Evolutionary conservation across 2,113 vertebrate species (phyloP).

Genomic region (Lamprologus ornatipinnis): DNA sequence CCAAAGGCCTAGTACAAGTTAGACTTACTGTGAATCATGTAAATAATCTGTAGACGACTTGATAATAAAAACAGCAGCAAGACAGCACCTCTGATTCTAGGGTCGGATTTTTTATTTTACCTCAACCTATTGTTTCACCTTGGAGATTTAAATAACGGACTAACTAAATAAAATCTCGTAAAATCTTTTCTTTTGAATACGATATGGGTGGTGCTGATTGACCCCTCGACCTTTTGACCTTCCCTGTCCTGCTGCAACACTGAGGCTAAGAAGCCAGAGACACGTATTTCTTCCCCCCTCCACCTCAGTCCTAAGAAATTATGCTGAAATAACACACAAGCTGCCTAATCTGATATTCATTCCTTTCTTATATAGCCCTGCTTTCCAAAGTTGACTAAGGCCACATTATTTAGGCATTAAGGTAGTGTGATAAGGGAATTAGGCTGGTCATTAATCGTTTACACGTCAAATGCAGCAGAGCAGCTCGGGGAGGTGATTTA

Average conservation of each 20-base stretch:
- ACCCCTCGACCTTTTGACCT: conserved; percentile 35
- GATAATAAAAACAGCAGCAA: background rate
- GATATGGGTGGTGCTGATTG: conserved; percentile 41
- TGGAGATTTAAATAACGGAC: background rate
- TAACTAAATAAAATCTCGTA: background rate
- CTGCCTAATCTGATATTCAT: conserved; percentile 69
- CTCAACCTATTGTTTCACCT: background rate
- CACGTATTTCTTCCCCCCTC: background rate
- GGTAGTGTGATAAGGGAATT: conserved; percentile 74
- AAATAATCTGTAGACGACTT: background rate
- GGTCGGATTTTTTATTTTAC: background rate
- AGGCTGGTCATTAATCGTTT: conserved; percentile 75
- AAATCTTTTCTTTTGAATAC: background rate
- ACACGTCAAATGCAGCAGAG: conserved; percentile 71
- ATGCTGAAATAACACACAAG: conserved; percentile 51
- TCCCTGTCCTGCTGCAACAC: background rate
- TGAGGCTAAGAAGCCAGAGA: conserved; percentile 4
- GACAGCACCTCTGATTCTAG: background rate
- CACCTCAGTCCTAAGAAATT: conserved; percentile 39
- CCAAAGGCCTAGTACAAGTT: background rate
- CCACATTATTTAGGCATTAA: conserved; percentile 76
- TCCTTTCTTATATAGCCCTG: conserved; percentile 65
- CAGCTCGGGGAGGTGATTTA: conserved; percentile 72
- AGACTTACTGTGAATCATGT: background rate
- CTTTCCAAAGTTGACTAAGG: conserved; percentile 72